Evolutionary conservation across 2,113 vertebrate genomes (phyloP), one percentile per base, ranked within the genome.

Genomic region (Beaufortia kweichowensis): DNA sequence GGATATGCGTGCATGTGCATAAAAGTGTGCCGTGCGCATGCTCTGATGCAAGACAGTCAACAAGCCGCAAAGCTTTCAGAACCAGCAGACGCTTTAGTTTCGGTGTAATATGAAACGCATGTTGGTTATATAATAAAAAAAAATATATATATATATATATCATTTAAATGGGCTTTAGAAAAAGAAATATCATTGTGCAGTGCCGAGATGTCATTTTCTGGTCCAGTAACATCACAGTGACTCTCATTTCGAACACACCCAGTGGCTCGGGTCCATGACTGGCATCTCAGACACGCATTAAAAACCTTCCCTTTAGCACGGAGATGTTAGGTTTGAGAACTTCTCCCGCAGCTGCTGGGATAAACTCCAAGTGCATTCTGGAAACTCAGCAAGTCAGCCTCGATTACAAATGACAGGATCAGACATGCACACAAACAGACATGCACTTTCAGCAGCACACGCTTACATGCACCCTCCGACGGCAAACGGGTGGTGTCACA

Each of bases 401-500:
- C 86, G 81, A 89, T 90, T 90, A 87, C 85, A 80, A 78, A 84
- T 83, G 86, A 78, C 41, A 79, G 17, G 46, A 76, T 35, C 75
- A 21, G 26, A 81, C 29, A 29, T 10, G 66, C 63, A 70, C 41
- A 35, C 68, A 21, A 23, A 17, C 67, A 26, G 26, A 26, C 67
- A 55, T 21, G 33, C 59, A 24, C 56, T 3, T 39, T n/a, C 48
- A 50, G 6, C 2, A 5, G 19, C 31, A 41, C 26, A 43, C 53
- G 8, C 70, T 23, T 60, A 48, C 57, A 31, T 23, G 21, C 70
- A 35, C 71, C 79, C 19, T 75, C 46, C 74, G 79, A 84, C 81
- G 88, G 75, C 80, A 86, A 84, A 89, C 83, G 84, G 86, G 82
- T 77, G 79, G 75, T 84, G 88, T 88, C 86, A 86, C 78, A 83